Base-by-base conservation (phyloP, 2,113 vertebrate genomes). In the Sebastes fasciatus region DNA sequence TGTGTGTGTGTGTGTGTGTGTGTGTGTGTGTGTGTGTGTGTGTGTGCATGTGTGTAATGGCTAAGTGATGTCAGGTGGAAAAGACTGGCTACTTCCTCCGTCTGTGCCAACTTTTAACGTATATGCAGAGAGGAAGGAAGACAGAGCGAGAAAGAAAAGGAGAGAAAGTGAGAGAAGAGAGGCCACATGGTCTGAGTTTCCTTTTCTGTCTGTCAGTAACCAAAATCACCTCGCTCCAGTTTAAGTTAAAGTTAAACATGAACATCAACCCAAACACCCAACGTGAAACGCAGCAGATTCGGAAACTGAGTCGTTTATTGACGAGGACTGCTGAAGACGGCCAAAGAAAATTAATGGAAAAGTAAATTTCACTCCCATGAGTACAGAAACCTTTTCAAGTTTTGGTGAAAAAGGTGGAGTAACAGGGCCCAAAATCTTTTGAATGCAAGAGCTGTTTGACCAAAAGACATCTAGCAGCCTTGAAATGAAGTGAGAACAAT, bases 51-150 rank as follows among this genome's bases (percentile, higher is more conserved):
- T 43, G 51, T 64, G 61, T 54, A 71, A 80, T 82, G 11, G 17
- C 67, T 83, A 77, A 83, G 75, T 86, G 71, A 90, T 93, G 94
- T 95, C 91, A 94, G 91, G 91, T 94, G 91, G 89, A 92, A 94
- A 91, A 94, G 82, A 80, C 87, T 85, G 69, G 80, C 91, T 85
- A 86, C 93, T 94, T 94, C 90, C 94, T 88, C 75, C 34, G 9
- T 74, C 71, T 82, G 83, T 89, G 86, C 89, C 91, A 88, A 77
- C 61, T 68, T 76, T 74, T 55, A 89, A 84, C 48, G 76, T 85
- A 88, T 89, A 88, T 89, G 78, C 84, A 74, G 49, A 79, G 68
- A 90, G 73, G 80, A 87, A 88, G 85, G 85, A 92, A 88, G 79
- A 68, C 54, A n/a, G 54, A 78, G 57, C 21, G 49, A 76, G 61